phyloP scores from a whole-genome alignment of 2,797 vertebrate species.

The Anguilla obscura region DNA sequence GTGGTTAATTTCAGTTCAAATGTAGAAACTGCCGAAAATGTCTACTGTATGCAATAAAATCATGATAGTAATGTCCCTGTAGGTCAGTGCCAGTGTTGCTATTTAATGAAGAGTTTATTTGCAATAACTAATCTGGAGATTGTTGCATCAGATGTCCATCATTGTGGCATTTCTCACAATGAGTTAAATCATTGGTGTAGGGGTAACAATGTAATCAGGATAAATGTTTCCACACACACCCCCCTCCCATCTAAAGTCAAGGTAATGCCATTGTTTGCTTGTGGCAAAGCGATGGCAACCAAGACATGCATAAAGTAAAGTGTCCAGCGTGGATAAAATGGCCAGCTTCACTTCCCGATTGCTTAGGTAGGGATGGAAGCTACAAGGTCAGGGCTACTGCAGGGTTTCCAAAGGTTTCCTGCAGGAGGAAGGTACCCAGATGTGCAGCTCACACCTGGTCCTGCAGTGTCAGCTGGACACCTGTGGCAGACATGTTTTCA shows the following conservation, averaged over 20 bases:
- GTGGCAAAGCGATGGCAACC: not conserved
- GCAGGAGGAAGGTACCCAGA: not conserved
- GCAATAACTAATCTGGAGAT: constrained; percentile 25
- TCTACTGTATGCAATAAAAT: constrained; percentile 33
- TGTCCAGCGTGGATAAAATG: not conserved
- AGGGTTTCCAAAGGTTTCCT: not conserved
- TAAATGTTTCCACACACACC: not conserved
- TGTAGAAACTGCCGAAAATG: constrained; percentile 41
- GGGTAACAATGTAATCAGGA: constrained; percentile 10
- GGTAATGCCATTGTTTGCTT: not conserved
- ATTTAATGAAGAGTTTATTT: constrained; percentile 9
- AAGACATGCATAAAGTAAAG: not conserved
- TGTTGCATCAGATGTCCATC: constrained; percentile 10
- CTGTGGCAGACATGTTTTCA: not conserved
- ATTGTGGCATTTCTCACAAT: constrained; percentile 14
- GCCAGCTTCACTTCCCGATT: not conserved
- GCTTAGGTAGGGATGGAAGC: not conserved
- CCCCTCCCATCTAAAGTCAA: not conserved
- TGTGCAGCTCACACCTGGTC: not conserved
- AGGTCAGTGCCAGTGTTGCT: constrained; percentile 15
- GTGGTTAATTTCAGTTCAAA: constrained; percentile 27
- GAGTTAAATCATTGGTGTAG: constrained; percentile 4
- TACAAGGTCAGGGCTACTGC: not conserved
- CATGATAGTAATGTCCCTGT: constrained; percentile 29
- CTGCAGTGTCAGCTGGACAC: not conserved